Evolutionary conservation across 2,888 invertebrate species (phyloP).

Genomic region (Allophyes oxyacanthae): DNA sequence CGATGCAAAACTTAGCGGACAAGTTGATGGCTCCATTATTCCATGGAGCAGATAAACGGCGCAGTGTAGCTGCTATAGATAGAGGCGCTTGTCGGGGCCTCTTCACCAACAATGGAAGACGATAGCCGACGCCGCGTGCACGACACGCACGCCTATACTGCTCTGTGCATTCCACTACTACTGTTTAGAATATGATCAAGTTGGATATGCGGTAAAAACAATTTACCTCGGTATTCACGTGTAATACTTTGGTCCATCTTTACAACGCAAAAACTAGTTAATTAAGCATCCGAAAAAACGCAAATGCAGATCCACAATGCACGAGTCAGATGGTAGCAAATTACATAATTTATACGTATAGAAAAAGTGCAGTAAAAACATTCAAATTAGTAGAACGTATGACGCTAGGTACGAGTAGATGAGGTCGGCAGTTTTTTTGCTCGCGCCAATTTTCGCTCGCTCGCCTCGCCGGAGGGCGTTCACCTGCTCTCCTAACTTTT

Average conservation of each 20-base stretch:
- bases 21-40: constrained; percentile 59
- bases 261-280: constrained; percentile 13
- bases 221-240: neutral
- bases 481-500: constrained; percentile 65
- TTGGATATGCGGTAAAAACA: constrained; percentile 1
- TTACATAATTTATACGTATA: constrained; percentile 41
- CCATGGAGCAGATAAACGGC: constrained; percentile 45
- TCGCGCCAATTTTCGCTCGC: constrained; percentile 60
- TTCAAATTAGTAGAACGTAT: constrained; percentile 41
- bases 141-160: constrained; percentile 22
- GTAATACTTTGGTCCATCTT: neutral
- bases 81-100: constrained; percentile 32
- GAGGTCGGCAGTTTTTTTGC: constrained; percentile 53
- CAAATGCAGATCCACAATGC: constrained; percentile 34
- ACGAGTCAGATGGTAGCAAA: constrained; percentile 27
- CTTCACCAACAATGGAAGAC: constrained; percentile 56
- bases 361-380: constrained; percentile 47
- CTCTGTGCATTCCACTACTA: constrained; percentile 17
- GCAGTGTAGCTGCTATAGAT: constrained; percentile 29
- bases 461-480: constrained; percentile 62
- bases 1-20: constrained; percentile 50
- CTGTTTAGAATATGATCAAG: constrained; percentile 12
- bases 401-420: constrained; percentile 35
- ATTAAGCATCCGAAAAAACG: constrained; percentile 13
- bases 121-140: constrained; percentile 22